Percentiles rank a stretch among this genome's conserved stretches.
phyloP scores from a whole-genome alignment of 2,888 invertebrate genomes.

The Deilephila elpenor region DNA sequence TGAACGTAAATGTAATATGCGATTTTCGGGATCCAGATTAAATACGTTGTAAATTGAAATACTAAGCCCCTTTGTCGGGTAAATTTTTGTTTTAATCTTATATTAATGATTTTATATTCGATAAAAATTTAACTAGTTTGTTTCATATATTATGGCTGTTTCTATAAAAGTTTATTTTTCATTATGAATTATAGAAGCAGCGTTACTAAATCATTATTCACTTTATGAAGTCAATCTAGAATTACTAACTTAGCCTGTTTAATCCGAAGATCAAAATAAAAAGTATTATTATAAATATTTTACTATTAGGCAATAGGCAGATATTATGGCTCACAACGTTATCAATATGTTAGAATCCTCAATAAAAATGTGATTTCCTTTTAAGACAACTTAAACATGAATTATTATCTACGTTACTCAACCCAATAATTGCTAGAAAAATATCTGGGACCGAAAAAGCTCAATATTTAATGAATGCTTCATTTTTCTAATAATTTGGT shows the following conservation, averaged over 20 bases:
- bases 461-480: not conserved
- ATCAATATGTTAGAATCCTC: too few relatives aligned
- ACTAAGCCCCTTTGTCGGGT: constrained; percentile 44
- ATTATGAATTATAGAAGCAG: too few relatives aligned
- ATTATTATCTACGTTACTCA: not conserved
- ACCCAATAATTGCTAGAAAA: not conserved
- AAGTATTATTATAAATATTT: too few relatives aligned
- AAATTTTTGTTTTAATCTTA: constrained; percentile 34
- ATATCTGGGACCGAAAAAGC: not conserved
- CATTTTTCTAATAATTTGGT: not conserved
- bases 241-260: too few relatives aligned
- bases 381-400: not conserved
- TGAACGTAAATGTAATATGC: constrained; percentile 2
- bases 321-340: too few relatives aligned
- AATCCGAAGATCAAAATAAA: too few relatives aligned
- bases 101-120: not conserved
- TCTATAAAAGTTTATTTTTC: too few relatives aligned
- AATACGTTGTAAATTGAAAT: constrained; percentile 47
- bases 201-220: too few relatives aligned
- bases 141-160: not conserved
- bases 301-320: too few relatives aligned
- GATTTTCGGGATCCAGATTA: constrained; percentile 39
- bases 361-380: too few relatives aligned
- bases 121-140: not conserved
- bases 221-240: too few relatives aligned